These are phyloP conservation scores for Antrozous pallidus DNA, from an alignment of 2,797 vertebrate species.

Conservation along the genomic window DNA sequence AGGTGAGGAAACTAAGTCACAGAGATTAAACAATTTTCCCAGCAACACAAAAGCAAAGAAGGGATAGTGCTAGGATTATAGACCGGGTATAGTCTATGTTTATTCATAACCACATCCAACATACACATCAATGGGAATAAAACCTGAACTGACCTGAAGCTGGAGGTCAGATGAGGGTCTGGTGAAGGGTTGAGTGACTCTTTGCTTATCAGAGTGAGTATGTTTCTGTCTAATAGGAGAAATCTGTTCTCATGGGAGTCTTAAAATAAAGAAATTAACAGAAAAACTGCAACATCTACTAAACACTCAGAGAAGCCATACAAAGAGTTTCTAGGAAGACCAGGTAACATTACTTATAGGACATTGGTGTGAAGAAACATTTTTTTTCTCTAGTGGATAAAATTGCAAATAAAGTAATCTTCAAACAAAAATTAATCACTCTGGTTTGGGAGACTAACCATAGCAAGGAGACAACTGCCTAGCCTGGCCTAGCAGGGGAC, in stretches of 20 bases:
- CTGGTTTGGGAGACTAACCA: neutral
- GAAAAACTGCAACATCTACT: neutral
- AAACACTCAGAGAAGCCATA: neutral
- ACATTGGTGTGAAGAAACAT: neutral
- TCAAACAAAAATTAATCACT: neutral
- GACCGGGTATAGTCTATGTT: neutral
- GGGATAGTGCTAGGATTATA: neutral
- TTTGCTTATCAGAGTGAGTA: neutral
- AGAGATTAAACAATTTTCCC: neutral
- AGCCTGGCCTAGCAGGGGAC: accelerated
- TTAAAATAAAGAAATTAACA: neutral
- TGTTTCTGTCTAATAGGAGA: neutral
- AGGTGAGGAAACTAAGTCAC: neutral
- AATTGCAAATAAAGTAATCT: neutral
- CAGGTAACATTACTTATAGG: neutral
- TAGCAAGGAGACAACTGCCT: neutral
- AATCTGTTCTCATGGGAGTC: neutral
- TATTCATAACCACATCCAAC: neutral
- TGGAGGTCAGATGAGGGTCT: neutral
- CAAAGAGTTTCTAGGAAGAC: neutral
- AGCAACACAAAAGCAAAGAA: neutral
- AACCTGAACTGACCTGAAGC: neutral
- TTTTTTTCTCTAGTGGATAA: neutral
- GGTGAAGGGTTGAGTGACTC: no score
- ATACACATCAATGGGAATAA: neutral